phyloP scores from a whole-genome alignment of 23 tunicate genomes.

The Corella eumyota region DNA sequence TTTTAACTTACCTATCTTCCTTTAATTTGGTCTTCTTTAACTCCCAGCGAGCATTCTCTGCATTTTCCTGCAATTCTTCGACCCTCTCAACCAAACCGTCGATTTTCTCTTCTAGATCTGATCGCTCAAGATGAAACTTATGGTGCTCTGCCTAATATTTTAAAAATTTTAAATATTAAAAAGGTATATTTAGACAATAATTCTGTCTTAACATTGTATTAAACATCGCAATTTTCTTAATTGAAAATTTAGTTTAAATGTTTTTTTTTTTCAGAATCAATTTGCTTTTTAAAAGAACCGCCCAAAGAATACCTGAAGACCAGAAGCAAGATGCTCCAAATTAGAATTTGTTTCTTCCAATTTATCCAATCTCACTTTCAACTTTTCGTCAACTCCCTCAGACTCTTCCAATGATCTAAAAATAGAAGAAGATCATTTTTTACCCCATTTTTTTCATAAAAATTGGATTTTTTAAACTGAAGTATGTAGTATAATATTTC shows the following conservation, averaged over 20 bases:
- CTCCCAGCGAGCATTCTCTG: conserved; percentile 85
- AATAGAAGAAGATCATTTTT: no score
- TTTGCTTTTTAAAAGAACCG: no score
- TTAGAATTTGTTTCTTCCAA: conserved; percentile 45
- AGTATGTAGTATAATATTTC: no score
- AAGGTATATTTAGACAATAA: background rate
- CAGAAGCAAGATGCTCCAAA: conserved; percentile 46
- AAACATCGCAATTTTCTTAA: no score
- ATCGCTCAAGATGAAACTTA: conserved; percentile 37
- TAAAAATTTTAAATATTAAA: background rate
- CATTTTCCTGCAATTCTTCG: conserved; percentile 68
- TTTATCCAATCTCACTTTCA: conserved; percentile 16
- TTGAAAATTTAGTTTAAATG: no score
- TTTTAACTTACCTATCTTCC: conserved; percentile 64
- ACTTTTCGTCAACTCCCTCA: conserved; percentile 39
- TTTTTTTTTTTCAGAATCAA: no score
- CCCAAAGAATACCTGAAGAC: conserved; percentile 68
- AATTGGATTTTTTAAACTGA: background rate
- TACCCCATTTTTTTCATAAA: no score
- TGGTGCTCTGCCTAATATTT: conserved; percentile 49
- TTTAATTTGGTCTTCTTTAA: conserved; percentile 64
- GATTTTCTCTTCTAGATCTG: conserved; percentile 37
- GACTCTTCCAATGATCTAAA: conserved; percentile 29
- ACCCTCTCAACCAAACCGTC: conserved; percentile 60
- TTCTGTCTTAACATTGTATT: background rate